These are phyloP conservation scores for Megaleporinus macrocephalus DNA, from an alignment of 2,113 vertebrate species.

Conservation along the genomic window DNA sequence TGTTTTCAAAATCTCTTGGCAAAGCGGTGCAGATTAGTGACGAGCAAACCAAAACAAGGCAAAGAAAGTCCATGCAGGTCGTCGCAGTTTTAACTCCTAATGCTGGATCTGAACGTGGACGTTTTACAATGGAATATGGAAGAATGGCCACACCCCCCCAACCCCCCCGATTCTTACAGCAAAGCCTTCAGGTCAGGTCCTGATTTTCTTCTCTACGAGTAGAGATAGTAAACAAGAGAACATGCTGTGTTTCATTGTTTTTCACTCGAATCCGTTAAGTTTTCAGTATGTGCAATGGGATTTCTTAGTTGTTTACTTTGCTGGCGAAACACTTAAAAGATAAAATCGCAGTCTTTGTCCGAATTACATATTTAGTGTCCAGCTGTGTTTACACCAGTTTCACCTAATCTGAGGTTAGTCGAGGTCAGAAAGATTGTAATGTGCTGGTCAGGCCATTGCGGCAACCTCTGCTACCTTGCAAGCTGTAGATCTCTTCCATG, in stretches of 20 bases:
- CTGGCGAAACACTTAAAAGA: constrained; percentile 18
- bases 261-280: constrained; percentile 32
- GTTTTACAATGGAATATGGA: background rate
- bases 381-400: background rate
- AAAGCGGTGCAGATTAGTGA: background rate
- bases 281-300: constrained; percentile 17
- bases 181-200: background rate
- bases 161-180: background rate
- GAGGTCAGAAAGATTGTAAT: background rate
- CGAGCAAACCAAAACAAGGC: background rate
- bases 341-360: constrained; percentile 22
- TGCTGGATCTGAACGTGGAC: background rate
- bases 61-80: background rate
- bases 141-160: too few species aligned
- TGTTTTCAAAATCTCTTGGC: background rate
- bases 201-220: background rate
- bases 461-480: background rate
- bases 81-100: background rate
- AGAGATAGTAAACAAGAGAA: background rate
- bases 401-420: background rate
- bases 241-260: constrained; percentile 10
- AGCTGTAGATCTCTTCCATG: background rate
- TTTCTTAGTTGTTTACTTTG: constrained; percentile 38
- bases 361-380: background rate
- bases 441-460: background rate